Percentiles rank a stretch among this genome's conserved stretches.
These are phyloP conservation scores for Nomada ruficornis DNA, from an alignment of 2,888 invertebrate species.

Conservation along the genomic window DNA sequence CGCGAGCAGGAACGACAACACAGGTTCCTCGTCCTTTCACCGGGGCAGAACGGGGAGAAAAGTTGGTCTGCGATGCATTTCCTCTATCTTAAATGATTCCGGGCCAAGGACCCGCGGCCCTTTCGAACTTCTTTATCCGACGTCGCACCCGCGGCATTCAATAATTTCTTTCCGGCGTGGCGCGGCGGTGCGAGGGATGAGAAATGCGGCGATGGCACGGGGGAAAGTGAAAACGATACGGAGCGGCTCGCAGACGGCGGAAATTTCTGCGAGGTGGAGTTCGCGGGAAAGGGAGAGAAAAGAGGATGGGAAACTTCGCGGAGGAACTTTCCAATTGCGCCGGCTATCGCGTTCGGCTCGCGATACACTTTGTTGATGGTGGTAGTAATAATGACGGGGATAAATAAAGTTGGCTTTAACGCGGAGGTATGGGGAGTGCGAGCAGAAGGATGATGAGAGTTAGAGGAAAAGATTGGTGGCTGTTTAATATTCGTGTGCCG, in stretches of 20 bases:
- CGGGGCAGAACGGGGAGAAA: not conserved
- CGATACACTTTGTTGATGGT: not conserved
- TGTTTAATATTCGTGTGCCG: too few relatives aligned
- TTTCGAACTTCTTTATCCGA: constrained; percentile 53
- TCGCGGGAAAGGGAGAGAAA: not conserved
- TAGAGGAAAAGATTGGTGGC: not conserved
- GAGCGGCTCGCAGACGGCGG: constrained; percentile 33
- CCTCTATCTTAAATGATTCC: constrained; percentile 51
- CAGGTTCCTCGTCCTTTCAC: constrained; percentile 8
- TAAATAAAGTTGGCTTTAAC: not conserved
- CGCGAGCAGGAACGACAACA: constrained; percentile 15
- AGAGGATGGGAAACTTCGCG: not conserved
- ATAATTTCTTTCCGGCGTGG: constrained; percentile 43
- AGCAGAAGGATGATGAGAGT: not conserved
- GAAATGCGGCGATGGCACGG: constrained; percentile 28
- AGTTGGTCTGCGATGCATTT: constrained; percentile 47
- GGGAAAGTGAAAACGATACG: constrained; percentile 34
- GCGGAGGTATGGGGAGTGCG: not conserved
- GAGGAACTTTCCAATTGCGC: constrained; percentile 29
- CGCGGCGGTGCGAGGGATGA: not conserved
- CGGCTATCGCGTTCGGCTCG: not conserved
- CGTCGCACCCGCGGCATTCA: constrained; percentile 54
- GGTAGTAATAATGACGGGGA: not conserved
- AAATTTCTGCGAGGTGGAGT: constrained; percentile 15
- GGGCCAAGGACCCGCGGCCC: constrained; percentile 34